phyloP scores from a whole-genome alignment of 2,797 vertebrate species.

The Erpetoichthys calabaricus region DNA sequence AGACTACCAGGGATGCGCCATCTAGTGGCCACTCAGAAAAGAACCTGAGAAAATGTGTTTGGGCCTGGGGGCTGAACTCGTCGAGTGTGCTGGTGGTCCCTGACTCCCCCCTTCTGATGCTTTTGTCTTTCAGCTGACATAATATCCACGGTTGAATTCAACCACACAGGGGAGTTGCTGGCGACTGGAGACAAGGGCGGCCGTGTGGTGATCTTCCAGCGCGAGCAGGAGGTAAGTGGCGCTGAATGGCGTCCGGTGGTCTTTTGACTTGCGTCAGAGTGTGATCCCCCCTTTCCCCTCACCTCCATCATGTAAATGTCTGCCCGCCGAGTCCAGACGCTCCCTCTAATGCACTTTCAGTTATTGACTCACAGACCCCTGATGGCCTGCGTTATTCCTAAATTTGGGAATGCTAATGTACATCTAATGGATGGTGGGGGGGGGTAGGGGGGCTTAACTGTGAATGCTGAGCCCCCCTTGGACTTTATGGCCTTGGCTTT shows the following conservation, averaged over 20 bases:
- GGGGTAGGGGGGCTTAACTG: background rate
- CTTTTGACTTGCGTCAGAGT: too few species aligned
- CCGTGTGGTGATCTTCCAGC: constrained; percentile 92
- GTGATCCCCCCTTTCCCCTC: too few species aligned
- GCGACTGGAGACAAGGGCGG: constrained; percentile 95
- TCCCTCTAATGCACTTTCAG: background rate
- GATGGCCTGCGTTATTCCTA: background rate
- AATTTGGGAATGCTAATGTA: background rate
- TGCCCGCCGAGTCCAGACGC: background rate
- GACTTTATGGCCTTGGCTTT: too few species aligned
- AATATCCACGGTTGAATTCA: constrained; percentile 97
- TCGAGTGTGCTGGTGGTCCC: background rate
- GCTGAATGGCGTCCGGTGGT: constrained; percentile 33
- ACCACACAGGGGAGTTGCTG: constrained; percentile 90
- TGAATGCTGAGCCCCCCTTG: too few species aligned
- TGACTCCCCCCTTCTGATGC: background rate
- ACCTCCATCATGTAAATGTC: background rate
- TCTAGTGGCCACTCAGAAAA: too few species aligned
- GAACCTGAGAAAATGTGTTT: too few species aligned
- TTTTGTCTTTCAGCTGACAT: constrained; percentile 74
- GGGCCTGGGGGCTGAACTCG: too few species aligned
- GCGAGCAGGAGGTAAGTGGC: constrained; percentile 85
- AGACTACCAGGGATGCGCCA: too few species aligned
- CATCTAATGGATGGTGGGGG: too few species aligned
- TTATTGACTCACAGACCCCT: constrained; percentile 22